phyloP scores from a whole-genome alignment of 2,797 vertebrate species.

The Columba guinea region DNA sequence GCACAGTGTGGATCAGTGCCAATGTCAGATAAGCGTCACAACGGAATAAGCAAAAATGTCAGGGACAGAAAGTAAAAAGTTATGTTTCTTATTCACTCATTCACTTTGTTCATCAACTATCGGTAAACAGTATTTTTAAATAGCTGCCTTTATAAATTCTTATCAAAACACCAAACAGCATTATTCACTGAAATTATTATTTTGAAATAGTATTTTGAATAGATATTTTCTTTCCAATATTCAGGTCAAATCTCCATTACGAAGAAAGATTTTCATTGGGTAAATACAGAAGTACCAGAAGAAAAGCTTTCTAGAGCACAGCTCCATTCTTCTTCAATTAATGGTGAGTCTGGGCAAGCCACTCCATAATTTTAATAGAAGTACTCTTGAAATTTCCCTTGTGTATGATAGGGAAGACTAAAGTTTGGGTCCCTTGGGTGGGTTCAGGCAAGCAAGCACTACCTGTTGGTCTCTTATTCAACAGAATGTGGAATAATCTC shows the following conservation, averaged over 20 bases:
- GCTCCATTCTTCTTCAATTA: conserved; percentile 35
- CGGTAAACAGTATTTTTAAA: neutral
- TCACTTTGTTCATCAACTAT: neutral
- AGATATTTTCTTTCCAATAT: neutral
- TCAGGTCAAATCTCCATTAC: conserved; percentile 56
- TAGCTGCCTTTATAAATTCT: neutral
- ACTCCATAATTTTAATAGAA: neutral
- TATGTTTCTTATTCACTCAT: neutral
- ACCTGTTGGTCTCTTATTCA: neutral
- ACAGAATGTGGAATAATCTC: neutral
- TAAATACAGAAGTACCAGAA: conserved; percentile 36
- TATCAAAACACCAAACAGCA: neutral
- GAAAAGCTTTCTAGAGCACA: conserved; percentile 24
- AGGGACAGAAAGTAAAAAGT: neutral
- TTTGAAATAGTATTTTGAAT: neutral
- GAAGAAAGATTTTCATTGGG: conserved; percentile 12
- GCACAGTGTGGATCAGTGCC: neutral
- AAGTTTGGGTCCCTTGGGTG: neutral
- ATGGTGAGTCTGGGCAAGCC: conserved; percentile 54
- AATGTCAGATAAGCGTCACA: neutral
- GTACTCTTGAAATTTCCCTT: neutral
- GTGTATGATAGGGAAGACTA: neutral
- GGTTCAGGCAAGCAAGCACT: neutral
- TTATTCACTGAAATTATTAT: neutral
- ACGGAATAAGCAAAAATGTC: neutral